Percentiles rank a stretch among this genome's conserved stretches.
Conservation (phyloP, 2,888 invertebrate genomes). For the Cremastinae sp. region DNA sequence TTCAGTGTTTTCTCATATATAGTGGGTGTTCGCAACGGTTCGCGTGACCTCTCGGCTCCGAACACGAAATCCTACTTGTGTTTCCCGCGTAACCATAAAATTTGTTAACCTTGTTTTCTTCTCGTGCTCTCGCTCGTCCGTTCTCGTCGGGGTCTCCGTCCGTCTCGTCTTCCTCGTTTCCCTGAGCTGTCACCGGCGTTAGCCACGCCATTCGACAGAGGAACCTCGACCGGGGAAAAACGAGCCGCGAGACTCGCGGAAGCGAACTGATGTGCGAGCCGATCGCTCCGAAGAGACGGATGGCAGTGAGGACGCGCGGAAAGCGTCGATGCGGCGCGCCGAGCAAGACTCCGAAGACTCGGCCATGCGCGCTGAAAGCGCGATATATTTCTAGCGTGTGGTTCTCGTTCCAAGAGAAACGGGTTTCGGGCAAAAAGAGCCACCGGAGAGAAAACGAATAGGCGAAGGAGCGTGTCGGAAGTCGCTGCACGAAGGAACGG, state of each 20-base stretch:
- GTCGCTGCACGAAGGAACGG: slow-evolving; percentile 58
- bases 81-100: slow-evolving; percentile 27
- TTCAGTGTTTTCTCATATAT: background rate
- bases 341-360: slow-evolving; percentile 29
- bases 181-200: slow-evolving; percentile 55
- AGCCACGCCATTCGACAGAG: slow-evolving; percentile 55
- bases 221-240: slow-evolving; percentile 36
- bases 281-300: slow-evolving; percentile 38
- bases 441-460: slow-evolving; percentile 14
- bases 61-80: slow-evolving; percentile 38
- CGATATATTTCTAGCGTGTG: slow-evolving; percentile 25
- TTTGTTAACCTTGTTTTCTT: slow-evolving; percentile 1
- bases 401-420: slow-evolving; percentile 34
- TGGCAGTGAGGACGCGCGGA: slow-evolving; percentile 34
- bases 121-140: too few relatives aligned
- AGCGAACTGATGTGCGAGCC: slow-evolving; percentile 39
- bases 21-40: slow-evolving; percentile 7
- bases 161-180: slow-evolving; percentile 43
- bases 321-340: too few relatives aligned
- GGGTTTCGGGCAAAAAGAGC: slow-evolving; percentile 52
- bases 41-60: slow-evolving; percentile 26
- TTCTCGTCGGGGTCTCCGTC: slow-evolving; percentile 22
- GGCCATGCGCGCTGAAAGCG: slow-evolving; percentile 44
- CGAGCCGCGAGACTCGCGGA: slow-evolving; percentile 44
- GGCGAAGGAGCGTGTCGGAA: slow-evolving; percentile 54